Percentiles rank a stretch among this genome's conserved stretches.
These are phyloP conservation scores for Unio pictorum DNA, from an alignment of 2,888 invertebrate genomes.

Conservation along the genomic window DNA sequence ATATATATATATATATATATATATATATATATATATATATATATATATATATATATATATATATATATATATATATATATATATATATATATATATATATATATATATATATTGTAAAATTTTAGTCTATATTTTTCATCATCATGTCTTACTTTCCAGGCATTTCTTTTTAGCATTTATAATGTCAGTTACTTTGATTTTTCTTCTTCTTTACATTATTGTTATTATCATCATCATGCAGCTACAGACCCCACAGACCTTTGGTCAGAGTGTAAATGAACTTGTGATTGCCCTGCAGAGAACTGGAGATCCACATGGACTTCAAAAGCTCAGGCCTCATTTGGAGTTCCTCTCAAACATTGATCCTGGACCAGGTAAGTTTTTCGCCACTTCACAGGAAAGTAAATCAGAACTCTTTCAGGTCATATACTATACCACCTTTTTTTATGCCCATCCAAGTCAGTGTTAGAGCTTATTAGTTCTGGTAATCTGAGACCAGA, in stretches of 20 bases:
- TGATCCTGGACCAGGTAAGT: conserved; percentile 84
- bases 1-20: too few relatives aligned
- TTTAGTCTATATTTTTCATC: too few relatives aligned
- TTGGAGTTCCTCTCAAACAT: conserved; percentile 89
- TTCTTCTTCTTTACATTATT: conserved; percentile 4
- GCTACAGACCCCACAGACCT: conserved; percentile 93
- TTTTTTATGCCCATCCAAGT: background rate
- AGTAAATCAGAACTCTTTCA: background rate
- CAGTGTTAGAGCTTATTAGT: too few relatives aligned
- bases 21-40: too few relatives aligned
- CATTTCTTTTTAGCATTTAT: too few relatives aligned
- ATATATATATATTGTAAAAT: too few relatives aligned
- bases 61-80: too few relatives aligned
- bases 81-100: too few relatives aligned
- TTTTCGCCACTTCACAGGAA: background rate
- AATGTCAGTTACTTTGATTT: background rate
- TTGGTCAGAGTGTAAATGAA: conserved; percentile 90
- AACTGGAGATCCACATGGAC: conserved; percentile 88
- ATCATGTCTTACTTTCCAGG: too few relatives aligned
- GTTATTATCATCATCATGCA: conserved; percentile 72
- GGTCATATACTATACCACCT: background rate
- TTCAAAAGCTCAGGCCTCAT: conserved; percentile 83
- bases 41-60: too few relatives aligned
- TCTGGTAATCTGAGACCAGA: too few relatives aligned
- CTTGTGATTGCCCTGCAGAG: conserved; percentile 90